Evolutionary conservation across 2,797 vertebrate genomes (phyloP).

Genomic region (Gymnocypris eckloni): DNA sequence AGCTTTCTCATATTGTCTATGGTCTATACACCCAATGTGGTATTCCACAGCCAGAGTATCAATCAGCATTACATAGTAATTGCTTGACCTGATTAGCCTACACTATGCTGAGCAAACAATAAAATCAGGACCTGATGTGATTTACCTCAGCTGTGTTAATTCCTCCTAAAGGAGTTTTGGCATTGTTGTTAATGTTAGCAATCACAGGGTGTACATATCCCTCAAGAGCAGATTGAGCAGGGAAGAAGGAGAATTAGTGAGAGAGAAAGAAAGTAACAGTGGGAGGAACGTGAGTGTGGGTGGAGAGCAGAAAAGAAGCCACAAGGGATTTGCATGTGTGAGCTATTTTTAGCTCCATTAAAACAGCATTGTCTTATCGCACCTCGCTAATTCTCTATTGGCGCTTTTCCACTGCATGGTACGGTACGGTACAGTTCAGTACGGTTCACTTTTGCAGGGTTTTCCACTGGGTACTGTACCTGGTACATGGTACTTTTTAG

Average conservation of each 20-base stretch:
- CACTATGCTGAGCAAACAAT: slow-evolving; percentile 24
- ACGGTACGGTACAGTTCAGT: too few relatives aligned
- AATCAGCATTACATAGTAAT: slow-evolving; percentile 13
- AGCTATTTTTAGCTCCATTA: slow-evolving; percentile 58
- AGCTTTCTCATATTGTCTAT: background rate
- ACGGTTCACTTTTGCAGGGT: too few relatives aligned
- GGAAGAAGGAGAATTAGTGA: slow-evolving; percentile 8
- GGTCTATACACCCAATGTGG: background rate
- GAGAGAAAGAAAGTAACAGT: slow-evolving; percentile 13
- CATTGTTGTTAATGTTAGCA: slow-evolving; percentile 11
- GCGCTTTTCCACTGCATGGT: too few relatives aligned
- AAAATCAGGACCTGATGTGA: slow-evolving; percentile 23
- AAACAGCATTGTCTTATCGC: slow-evolving; percentile 53
- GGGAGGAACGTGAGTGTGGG: slow-evolving; percentile 48
- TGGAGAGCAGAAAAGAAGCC: slow-evolving; percentile 48
- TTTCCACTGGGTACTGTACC: too few relatives aligned
- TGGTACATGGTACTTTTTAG: too few relatives aligned
- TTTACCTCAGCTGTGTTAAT: background rate
- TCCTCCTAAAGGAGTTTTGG: slow-evolving; percentile 1
- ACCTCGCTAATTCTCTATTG: slow-evolving; percentile 1
- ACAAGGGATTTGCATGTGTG: slow-evolving; percentile 54
- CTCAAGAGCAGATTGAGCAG: slow-evolving; percentile 5
- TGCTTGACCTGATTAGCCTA: background rate
- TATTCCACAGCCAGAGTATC: background rate
- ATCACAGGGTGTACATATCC: background rate